Base-by-base conservation (phyloP, 2,113 vertebrate genomes). In the Equus przewalskii region DNA sequence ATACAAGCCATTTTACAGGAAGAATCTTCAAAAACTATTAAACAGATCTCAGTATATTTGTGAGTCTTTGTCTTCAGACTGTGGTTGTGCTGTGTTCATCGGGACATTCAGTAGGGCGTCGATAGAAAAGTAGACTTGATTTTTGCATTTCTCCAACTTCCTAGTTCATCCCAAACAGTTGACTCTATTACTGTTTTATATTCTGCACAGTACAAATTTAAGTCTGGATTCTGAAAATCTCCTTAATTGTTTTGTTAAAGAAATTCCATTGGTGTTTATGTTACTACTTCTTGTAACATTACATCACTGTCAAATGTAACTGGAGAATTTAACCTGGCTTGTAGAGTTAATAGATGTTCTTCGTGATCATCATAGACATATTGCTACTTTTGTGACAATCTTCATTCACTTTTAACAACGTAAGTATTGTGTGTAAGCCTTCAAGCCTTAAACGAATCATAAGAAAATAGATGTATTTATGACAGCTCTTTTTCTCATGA, bases 1-100 rank as follows among this genome's bases (percentile, higher is more conserved):
- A 98, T 98, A 99, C 98, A 99, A 99, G 99, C 99, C 99, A 99
- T 99, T 99, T 99, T 98, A 97, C 96, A 98, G 98, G 98, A 60
- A 78, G 54, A 81, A 26, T 69, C 36, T 60, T 88, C 28, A 93
- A 65, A 97, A 95, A 62, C 91, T 98, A 98, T 98, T 98, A 99
- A 98, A 99, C 18, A 16, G 92, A 98, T 99, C 97, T 98, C 98
- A 91, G 60, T 97, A 97, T 97, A 91, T 98, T 94, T 97, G 36
- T 41, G 98, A 97, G 89, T 99, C 94, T 14, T 97, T 89, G 91
- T 98, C 58, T 87, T 83, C 60, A 93, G 84, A 89, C 36, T 60
- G 28, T 73, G 70, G 21, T 78, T 88, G 4, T 58, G 2, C 46
- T 28, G 73, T 54, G 41, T 33, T 93, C 26, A 18, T 85, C 7